phyloP scores from a whole-genome alignment of 2,113 vertebrate species.

The Anguilla rostrata region DNA sequence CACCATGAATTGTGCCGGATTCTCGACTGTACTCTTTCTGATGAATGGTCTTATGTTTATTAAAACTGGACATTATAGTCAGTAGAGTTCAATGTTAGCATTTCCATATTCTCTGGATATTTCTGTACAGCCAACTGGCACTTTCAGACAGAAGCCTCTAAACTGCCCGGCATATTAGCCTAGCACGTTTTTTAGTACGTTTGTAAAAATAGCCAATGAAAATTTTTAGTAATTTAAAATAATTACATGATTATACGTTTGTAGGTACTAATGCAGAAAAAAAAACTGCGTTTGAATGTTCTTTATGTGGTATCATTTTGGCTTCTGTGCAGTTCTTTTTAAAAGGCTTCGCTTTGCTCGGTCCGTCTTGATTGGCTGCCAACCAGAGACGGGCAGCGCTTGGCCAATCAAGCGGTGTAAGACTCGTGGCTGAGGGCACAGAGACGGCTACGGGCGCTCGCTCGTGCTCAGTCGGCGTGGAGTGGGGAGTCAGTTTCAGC shows the following conservation, averaged over 20 bases:
- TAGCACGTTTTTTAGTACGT: neutral
- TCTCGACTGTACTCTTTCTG: neutral
- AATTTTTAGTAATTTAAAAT: neutral
- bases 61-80: neutral
- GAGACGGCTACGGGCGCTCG: neutral
- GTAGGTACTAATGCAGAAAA: slow-evolving; percentile 2
- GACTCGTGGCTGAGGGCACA: neutral
- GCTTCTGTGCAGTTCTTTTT: neutral
- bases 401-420: neutral
- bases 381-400: neutral
- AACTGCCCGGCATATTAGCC: neutral
- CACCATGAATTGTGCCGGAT: neutral
- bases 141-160: neutral
- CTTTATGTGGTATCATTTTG: neutral
- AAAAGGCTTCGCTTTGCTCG: neutral
- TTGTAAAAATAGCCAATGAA: neutral
- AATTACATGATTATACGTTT: neutral
- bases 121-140: neutral
- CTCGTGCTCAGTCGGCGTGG: neutral
- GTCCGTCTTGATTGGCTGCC: neutral
- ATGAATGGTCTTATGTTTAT: neutral
- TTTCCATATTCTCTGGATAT: neutral
- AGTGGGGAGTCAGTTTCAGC: neutral
- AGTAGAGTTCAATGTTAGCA: neutral
- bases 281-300: slow-evolving; percentile 6